These are phyloP conservation scores for Psilopsiagon aurifrons DNA, from an alignment of 2,113 vertebrate species.

Conservation along the genomic window DNA sequence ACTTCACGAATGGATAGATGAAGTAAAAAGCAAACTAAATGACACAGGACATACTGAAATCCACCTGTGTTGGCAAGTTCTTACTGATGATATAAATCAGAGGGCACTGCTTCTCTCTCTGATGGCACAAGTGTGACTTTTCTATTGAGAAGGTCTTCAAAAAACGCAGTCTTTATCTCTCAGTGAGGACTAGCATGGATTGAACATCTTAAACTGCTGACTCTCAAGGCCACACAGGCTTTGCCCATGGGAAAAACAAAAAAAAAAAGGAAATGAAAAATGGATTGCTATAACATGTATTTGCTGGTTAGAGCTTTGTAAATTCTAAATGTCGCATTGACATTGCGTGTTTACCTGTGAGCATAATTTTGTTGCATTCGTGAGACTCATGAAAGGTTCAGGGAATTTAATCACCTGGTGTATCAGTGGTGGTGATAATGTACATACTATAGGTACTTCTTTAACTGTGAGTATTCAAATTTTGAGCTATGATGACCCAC, in stretches of 20 bases:
- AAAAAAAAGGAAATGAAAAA: neutral
- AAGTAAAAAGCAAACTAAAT: neutral
- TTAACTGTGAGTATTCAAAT: neutral
- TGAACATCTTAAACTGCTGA: neutral
- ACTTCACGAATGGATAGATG: neutral
- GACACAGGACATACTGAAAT: neutral
- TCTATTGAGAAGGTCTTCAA: neutral
- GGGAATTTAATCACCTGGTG: neutral
- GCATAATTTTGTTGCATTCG: neutral
- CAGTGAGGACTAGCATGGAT: neutral
- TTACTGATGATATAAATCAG: neutral
- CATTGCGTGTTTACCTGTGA: neutral
- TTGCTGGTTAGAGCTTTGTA: neutral
- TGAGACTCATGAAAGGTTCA: neutral
- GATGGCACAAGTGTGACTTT: neutral
- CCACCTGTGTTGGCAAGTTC: neutral
- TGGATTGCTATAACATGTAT: neutral
- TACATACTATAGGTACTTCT: neutral
- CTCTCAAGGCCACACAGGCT: neutral
- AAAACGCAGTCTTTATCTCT: neutral
- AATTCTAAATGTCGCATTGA: neutral
- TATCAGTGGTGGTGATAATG: neutral
- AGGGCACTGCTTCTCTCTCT: neutral
- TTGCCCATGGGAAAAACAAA: neutral
- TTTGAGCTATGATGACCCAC: neutral